Conservation (phyloP, 2,888 invertebrate species). For the Onthophagus sagittarius region DNA sequence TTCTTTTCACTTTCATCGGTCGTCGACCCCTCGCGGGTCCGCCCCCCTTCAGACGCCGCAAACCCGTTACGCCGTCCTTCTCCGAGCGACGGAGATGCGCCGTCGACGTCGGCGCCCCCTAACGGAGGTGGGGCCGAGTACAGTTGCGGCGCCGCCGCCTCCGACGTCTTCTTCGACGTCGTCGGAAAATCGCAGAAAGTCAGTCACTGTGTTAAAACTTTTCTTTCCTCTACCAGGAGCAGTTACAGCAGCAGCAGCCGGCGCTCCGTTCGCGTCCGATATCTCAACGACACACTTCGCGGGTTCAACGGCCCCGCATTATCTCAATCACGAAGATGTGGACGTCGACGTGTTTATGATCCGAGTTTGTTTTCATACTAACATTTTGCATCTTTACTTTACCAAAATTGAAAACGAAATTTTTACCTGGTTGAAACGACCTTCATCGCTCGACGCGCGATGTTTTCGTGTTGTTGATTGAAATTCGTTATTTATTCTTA, state of each 20-base stretch:
- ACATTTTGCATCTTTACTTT: background rate
- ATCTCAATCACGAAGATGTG: background rate
- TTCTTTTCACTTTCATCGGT: slow-evolving; percentile 42
- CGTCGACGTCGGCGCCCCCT: slow-evolving; percentile 11
- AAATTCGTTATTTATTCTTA: too few relatives aligned
- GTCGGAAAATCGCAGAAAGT: background rate
- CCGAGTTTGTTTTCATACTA: background rate
- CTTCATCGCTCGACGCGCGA: background rate
- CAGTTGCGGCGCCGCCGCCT: background rate
- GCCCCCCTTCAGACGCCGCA: slow-evolving; percentile 24
- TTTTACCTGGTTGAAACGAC: background rate
- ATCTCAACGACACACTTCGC: background rate
- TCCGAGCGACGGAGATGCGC: slow-evolving; percentile 27
- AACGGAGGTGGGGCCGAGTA: slow-evolving; percentile 11
- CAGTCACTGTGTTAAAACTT: background rate
- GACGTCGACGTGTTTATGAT: background rate
- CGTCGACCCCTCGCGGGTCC: slow-evolving; percentile 27
- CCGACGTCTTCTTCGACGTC: background rate
- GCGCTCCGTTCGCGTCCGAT: background rate
- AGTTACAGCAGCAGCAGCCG: background rate
- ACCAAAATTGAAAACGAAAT: background rate
- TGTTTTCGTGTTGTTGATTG: too few relatives aligned
- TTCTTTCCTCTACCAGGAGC: background rate
- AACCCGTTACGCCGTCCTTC: slow-evolving; percentile 16
- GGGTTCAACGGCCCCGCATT: background rate